Base-by-base conservation (phyloP, 2,113 vertebrate genomes). In the Haplotaxodon microlepis region DNA sequence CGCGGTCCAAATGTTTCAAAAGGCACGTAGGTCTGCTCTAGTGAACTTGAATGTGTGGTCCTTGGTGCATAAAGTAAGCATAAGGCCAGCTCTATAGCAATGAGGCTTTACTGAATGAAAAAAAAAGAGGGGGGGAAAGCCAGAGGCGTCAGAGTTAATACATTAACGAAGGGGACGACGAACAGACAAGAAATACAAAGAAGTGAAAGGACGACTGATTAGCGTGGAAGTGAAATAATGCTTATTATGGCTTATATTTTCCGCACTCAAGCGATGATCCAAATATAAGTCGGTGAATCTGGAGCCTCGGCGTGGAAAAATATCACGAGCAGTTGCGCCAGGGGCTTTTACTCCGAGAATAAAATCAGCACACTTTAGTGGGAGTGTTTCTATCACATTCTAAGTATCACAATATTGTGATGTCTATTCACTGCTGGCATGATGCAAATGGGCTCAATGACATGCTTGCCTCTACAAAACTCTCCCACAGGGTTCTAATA, bases 51-150 rank as follows among this genome's bases (percentile, higher is more conserved):
- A 96, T 96, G 92, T 95, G 95, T 93, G 93, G 86, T 92, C 91
- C 53, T 81, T 90, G 95, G 95, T 96, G 95, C 95, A 96, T 95
- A 96, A 96, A 96, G 94, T 93, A 93, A 96, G 94, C 94, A 94
- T 94, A 94, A 95, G 94, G 90, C 92, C 92, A 93, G 94, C 76
- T 89, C 89, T 93, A 91, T 84, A 83, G 90, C 87, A 93, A 90
- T 87, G 93, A 92, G 89, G 92, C 92, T 93, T 92, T 87, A 81
- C 89, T 84, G 94, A 95, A 94, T 92, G 93, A 93, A 95, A 95
- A 93, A 84, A 90, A 90, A 92, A 88, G 93, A 1, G 16, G 57
- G n/a, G 14, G 9, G 93, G 93, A 81, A 90, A 91, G 94, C 96
- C 95, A 69, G 29, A 91, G 95, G 96, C 94, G 40, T 89, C 86